A percentile compares a stretch with the other conserved stretches of the same genome.
These are phyloP conservation scores for Merops nubicus DNA, from an alignment of 2,113 vertebrate genomes.

Conservation along the genomic window DNA sequence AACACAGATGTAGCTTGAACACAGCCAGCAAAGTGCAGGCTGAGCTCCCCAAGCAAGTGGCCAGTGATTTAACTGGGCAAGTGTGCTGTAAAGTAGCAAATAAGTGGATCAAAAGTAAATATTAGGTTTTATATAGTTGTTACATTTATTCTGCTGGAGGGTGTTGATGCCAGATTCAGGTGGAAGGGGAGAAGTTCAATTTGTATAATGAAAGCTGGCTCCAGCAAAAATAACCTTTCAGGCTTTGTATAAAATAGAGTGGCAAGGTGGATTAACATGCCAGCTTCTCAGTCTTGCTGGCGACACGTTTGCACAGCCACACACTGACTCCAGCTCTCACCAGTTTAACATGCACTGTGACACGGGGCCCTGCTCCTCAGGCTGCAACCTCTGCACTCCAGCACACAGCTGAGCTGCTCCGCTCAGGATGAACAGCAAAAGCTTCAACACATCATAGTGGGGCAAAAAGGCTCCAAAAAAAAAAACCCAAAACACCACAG, in stretches of 20 bases:
- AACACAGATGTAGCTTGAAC: fast-evolving
- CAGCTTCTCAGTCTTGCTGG: background rate
- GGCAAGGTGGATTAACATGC: background rate
- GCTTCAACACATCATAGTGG: background rate
- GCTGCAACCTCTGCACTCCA: background rate
- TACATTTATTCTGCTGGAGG: background rate
- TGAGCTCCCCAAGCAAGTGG: background rate
- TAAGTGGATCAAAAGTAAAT: background rate
- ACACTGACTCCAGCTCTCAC: background rate
- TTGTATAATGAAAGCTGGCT: background rate
- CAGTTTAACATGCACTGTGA: background rate
- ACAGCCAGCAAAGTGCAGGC: fast-evolving
- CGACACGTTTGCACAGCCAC: background rate
- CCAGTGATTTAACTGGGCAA: background rate
- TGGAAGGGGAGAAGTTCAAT: background rate
- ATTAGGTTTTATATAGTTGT: background rate
- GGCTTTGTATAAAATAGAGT: background rate
- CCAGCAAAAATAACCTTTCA: background rate
- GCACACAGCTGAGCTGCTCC: fast-evolving
- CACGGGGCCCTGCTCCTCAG: background rate
- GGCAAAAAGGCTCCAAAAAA: background rate
- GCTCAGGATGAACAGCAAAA: background rate
- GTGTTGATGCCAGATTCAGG: background rate
- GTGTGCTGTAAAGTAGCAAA: background rate
- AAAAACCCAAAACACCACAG: too few species aligned